Percentiles rank a stretch among this genome's conserved stretches.
phyloP scores from a whole-genome alignment of 2,113 vertebrate species.

The Calonectris borealis region DNA sequence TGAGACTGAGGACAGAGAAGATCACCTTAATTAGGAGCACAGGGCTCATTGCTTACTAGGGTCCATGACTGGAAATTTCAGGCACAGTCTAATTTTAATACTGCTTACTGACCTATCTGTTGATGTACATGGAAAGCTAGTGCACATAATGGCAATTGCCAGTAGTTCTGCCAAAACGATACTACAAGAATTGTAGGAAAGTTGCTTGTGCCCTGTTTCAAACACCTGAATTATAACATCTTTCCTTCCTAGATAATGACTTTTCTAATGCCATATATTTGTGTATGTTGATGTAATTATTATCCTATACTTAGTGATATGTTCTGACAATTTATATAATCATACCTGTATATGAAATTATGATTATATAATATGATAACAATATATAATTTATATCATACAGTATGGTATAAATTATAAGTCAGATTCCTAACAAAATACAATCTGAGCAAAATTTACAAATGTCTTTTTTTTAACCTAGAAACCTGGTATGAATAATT shows the following conservation, averaged over 20 bases:
- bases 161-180: neutral
- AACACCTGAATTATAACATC: conserved; percentile 4
- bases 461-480: conserved; percentile 30
- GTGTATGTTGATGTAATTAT: conserved; percentile 43
- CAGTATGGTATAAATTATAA: conserved; percentile 60
- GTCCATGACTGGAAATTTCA: conserved; percentile 40
- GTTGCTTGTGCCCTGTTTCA: neutral
- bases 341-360: conserved; percentile 48
- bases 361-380: conserved; percentile 46
- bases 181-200: neutral
- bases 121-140: conserved; percentile 4
- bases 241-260: conserved; percentile 59
- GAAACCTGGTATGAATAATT: conserved; percentile 47
- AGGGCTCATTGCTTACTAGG: neutral
- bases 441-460: conserved; percentile 55
- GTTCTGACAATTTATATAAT: conserved; percentile 56
- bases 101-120: neutral
- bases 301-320: conserved; percentile 35
- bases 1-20: conserved; percentile 32
- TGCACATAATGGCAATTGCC: neutral
- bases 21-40: neutral
- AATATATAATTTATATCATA: conserved; percentile 67
- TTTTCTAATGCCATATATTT: conserved; percentile 58
- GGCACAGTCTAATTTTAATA: neutral
- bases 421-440: neutral